A percentile compares a stretch with the other conserved stretches of the same genome.
These are phyloP conservation scores for Caenorhabditis sp. DNA, from an alignment of 2,888 invertebrate genomes.

Conservation along the genomic window DNA sequence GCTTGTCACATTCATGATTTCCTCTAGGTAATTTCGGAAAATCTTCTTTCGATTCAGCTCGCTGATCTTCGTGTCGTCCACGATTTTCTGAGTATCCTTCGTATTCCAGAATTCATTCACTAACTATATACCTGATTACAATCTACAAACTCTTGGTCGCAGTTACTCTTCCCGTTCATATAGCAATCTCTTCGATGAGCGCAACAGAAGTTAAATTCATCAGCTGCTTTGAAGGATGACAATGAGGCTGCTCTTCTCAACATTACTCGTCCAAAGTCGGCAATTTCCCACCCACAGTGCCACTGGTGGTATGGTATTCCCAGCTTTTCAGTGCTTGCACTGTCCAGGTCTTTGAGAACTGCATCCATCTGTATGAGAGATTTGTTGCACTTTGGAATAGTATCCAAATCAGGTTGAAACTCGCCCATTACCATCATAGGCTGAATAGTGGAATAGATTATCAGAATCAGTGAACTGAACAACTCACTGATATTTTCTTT, in stretches of 20 bases:
- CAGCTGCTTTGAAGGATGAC: not conserved
- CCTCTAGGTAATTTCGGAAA: no score
- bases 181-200: constrained; percentile 15
- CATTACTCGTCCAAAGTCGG: not conserved
- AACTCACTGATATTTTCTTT: no score
- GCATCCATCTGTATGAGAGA: no score
- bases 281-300: constrained; percentile 18
- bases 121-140: not conserved
- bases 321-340: no score
- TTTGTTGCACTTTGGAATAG: not conserved
- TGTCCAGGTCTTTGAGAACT: not conserved
- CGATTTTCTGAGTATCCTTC: not conserved
- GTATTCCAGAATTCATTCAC: not conserved
- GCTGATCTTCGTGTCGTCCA: not conserved
- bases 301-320: not conserved
- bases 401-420: no score
- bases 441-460: no score
- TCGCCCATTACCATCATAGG: no score
- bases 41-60: no score
- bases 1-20: no score
- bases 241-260: not conserved
- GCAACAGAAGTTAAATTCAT: constrained; percentile 17
- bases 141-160: not conserved
- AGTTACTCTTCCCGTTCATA: not conserved
- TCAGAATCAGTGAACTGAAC: no score